Conservation (phyloP, 1,140 invertebrate genomes). For the Habropoda laboriosa region DNA sequence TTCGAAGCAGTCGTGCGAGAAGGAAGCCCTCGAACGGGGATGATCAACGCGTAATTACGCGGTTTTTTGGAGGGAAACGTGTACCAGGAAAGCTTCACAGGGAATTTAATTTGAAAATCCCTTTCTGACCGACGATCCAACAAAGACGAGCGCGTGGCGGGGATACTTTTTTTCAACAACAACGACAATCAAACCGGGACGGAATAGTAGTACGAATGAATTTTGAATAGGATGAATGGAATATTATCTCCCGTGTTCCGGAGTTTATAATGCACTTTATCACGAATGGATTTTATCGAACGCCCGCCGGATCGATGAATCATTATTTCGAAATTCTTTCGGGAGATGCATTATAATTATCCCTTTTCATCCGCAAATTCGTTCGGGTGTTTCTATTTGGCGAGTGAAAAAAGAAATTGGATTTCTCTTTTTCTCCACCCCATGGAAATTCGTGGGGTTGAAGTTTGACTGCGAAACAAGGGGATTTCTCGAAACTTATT, state of each 20-base stretch:
- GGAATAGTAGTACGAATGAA: constrained; percentile 46
- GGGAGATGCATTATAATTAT: constrained; percentile 5
- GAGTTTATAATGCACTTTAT: constrained; percentile 62
- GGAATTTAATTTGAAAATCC: constrained; percentile 56
- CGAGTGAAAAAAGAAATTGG: not conserved
- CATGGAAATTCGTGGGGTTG: not conserved
- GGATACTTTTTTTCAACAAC: constrained; percentile 47
- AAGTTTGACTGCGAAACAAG: not conserved
- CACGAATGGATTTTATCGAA: constrained; percentile 49
- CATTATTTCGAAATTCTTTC: constrained; percentile 42
- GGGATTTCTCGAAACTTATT: not conserved
- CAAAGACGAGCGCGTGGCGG: not conserved
- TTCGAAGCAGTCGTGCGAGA: constrained; percentile 56
- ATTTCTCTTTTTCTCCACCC: not conserved
- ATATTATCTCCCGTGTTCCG: constrained; percentile 55
- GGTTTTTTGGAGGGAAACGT: constrained; percentile 35
- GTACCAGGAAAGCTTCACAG: constrained; percentile 41
- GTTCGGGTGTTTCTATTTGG: not conserved
- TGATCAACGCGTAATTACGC: constrained; percentile 39
- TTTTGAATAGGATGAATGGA: constrained; percentile 55
- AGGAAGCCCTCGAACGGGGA: not conserved
- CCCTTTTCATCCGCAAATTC: not conserved
- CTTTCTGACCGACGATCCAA: constrained; percentile 16
- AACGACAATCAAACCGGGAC: constrained; percentile 3
- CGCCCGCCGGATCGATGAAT: constrained; percentile 4